These are phyloP conservation scores for Ceratosolen solmsi DNA, from an alignment of 1,140 invertebrate species.

Conservation along the genomic window DNA sequence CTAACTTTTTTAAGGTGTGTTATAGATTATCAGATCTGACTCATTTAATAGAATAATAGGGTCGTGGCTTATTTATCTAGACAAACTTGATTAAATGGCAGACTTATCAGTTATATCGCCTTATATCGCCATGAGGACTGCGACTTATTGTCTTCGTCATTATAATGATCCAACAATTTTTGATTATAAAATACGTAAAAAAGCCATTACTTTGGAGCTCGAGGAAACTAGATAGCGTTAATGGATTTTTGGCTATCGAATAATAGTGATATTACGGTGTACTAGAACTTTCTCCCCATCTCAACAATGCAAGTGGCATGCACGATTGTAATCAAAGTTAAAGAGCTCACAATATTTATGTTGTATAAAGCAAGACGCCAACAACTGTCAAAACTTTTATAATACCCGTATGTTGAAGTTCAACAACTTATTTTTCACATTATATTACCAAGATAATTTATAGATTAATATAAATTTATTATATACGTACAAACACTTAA, in stretches of 20 bases:
- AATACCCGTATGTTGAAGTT: too few species aligned
- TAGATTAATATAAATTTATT: too few species aligned
- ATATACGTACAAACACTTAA: too few species aligned
- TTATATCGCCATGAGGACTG: background rate
- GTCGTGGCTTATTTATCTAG: constrained; percentile 5
- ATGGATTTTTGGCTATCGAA: constrained; percentile 42
- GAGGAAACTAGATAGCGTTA: constrained; percentile 30
- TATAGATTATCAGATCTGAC: background rate
- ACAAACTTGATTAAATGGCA: constrained; percentile 19
- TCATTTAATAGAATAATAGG: too few species aligned
- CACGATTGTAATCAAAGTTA: background rate
- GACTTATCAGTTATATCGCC: constrained; percentile 15
- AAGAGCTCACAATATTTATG: background rate
- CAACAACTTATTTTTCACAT: too few species aligned
- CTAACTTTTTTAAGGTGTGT: too few species aligned
- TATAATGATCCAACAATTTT: constrained; percentile 38
- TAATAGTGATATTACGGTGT: background rate
- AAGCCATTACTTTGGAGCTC: constrained; percentile 2
- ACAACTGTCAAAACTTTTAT: too few species aligned
- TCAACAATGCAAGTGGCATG: background rate
- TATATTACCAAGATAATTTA: too few species aligned
- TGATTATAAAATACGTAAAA: too few species aligned
- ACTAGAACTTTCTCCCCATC: background rate
- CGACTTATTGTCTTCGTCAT: constrained; percentile 6
- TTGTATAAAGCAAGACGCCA: background rate